These are phyloP conservation scores for Drosophila funebris DNA, from an alignment of 1,140 invertebrate species.

Conservation along the genomic window DNA sequence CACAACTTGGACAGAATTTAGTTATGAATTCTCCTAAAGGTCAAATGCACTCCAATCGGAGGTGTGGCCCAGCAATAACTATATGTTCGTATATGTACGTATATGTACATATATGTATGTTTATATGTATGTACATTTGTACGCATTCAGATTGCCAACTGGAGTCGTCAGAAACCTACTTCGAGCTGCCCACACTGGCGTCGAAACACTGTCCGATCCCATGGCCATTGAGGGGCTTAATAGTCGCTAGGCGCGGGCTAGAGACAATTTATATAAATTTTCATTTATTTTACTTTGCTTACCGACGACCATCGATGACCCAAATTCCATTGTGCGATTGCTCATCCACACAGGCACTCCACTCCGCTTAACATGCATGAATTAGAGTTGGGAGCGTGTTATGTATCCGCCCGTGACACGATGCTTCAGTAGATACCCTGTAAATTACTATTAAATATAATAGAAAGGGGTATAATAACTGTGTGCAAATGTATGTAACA, in stretches of 20 bases:
- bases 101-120: slow-evolving; percentile 2
- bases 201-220: slow-evolving; percentile 23
- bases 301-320: slow-evolving; percentile 23
- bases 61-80: slow-evolving; percentile 45
- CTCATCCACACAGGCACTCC: slow-evolving; percentile 13
- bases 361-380: neutral
- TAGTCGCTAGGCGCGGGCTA: slow-evolving; percentile 9
- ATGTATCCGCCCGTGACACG: neutral
- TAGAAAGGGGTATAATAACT: no score
- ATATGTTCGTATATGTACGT: neutral
- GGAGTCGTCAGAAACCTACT: slow-evolving; percentile 27
- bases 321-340: slow-evolving; percentile 42
- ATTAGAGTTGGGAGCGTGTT: neutral
- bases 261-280: slow-evolving; percentile 29
- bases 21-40: slow-evolving; percentile 57
- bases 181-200: slow-evolving; percentile 37
- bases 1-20: slow-evolving; percentile 44
- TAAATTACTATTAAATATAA: no score
- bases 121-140: slow-evolving; percentile 4
- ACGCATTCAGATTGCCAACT: slow-evolving; percentile 36
- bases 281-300: slow-evolving; percentile 15
- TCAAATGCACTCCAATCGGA: slow-evolving; percentile 51
- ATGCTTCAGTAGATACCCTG: no score
- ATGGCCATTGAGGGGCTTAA: slow-evolving; percentile 29
- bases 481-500: no score